Conservation (phyloP, 2,888 invertebrate species). For the Pachycephus smyrnensis region DNA sequence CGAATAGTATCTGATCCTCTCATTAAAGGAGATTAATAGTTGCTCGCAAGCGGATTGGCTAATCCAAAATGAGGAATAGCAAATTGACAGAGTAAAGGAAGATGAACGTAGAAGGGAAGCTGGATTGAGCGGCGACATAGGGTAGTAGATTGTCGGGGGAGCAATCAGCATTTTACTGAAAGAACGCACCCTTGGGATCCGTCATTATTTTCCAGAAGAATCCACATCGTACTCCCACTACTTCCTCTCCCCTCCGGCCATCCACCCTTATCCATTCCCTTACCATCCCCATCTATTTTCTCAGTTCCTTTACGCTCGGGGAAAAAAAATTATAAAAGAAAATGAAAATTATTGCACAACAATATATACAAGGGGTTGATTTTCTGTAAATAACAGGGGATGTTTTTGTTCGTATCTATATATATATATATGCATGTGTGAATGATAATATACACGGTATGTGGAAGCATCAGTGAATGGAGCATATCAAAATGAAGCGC, state of each 20-base stretch:
- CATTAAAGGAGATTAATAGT: neutral
- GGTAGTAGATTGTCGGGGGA: constrained; percentile 25
- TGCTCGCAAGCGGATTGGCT: neutral
- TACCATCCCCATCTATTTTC: neutral
- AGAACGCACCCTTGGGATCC: constrained; percentile 43
- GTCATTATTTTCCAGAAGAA: constrained; percentile 39
- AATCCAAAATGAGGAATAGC: constrained; percentile 22
- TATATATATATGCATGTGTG: neutral
- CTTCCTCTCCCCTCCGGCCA: neutral
- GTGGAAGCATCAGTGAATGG: neutral
- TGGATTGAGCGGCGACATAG: neutral
- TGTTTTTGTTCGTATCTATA: too few relatives aligned
- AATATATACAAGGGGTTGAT: neutral
- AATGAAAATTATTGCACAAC: neutral
- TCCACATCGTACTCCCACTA: neutral
- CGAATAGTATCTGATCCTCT: neutral
- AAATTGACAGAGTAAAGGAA: constrained; percentile 20
- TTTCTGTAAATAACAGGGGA: neutral
- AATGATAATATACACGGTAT: neutral
- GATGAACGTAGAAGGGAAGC: constrained; percentile 16
- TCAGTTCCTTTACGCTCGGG: neutral
- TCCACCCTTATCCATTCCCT: neutral
- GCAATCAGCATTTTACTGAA: constrained; percentile 58
- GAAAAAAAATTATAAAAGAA: neutral
- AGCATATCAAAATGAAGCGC: neutral